These are phyloP conservation scores for Eulemur rufifrons DNA, from an alignment of 2,113 vertebrate genomes.

Conservation along the genomic window DNA sequence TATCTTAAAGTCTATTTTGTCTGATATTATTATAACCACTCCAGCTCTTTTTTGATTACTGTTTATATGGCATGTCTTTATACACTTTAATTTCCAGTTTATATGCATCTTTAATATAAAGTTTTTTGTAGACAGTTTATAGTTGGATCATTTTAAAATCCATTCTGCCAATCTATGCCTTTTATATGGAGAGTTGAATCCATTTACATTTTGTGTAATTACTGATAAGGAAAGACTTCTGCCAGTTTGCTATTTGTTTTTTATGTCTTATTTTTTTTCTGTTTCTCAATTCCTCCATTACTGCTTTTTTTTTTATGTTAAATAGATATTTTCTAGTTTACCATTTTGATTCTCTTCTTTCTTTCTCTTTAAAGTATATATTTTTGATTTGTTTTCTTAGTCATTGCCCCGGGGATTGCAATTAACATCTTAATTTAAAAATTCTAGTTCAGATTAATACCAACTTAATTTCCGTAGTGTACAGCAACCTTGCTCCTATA, in stretches of 20 bases:
- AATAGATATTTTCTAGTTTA: background rate
- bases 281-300: background rate
- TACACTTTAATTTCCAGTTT: background rate
- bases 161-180: background rate
- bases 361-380: background rate
- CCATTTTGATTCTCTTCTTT: background rate
- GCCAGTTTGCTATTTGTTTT: background rate
- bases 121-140: background rate
- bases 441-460: background rate
- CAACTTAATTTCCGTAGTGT: background rate
- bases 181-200: background rate
- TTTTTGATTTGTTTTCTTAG: background rate
- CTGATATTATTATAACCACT: background rate
- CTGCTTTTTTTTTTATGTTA: background rate
- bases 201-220: background rate
- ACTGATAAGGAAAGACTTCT: background rate
- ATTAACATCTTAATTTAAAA: background rate
- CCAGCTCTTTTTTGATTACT: background rate
- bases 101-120: background rate
- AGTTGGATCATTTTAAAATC: background rate
- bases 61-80: background rate
- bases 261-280: background rate
- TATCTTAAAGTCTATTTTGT: background rate
- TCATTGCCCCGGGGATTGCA: background rate
- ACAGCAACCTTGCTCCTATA: background rate